phyloP scores from a whole-genome alignment of 2,113 vertebrate genomes.

The Indicator maculatus region DNA sequence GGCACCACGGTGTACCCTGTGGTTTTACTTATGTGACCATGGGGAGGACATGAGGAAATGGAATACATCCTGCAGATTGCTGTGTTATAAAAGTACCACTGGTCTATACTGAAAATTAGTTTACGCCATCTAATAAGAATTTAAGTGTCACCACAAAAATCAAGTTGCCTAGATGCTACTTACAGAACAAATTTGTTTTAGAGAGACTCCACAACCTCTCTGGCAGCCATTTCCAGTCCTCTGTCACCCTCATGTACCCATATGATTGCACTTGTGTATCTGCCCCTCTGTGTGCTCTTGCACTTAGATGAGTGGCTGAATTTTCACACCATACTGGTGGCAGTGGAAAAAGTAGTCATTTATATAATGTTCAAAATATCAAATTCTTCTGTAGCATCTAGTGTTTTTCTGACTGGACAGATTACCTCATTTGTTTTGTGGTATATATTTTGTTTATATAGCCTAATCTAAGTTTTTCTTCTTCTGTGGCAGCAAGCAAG shows the following conservation, averaged over 20 bases:
- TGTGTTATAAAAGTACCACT: neutral
- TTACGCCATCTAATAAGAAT: neutral
- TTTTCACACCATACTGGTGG: neutral
- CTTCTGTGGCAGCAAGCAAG: neutral
- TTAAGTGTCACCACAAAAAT: neutral
- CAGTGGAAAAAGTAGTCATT: neutral
- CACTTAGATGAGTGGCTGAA: neutral
- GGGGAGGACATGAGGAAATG: no score
- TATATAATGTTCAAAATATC: neutral
- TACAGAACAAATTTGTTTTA: neutral
- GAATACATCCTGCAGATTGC: neutral
- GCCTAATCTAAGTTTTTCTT: neutral
- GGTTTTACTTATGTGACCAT: no score
- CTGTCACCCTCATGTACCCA: fast-evolving
- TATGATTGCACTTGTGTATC: neutral
- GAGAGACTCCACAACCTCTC: neutral
- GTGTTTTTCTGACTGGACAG: neutral
- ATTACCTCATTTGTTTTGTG: neutral
- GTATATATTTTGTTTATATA: neutral
- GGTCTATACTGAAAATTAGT: neutral
- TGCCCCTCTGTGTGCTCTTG: neutral
- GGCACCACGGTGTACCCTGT: no score
- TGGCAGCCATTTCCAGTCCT: neutral
- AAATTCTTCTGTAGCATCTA: neutral
- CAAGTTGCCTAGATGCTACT: neutral